Conservation (phyloP, 2,888 invertebrate genomes). For the Pristionchus maxplancki region DNA sequence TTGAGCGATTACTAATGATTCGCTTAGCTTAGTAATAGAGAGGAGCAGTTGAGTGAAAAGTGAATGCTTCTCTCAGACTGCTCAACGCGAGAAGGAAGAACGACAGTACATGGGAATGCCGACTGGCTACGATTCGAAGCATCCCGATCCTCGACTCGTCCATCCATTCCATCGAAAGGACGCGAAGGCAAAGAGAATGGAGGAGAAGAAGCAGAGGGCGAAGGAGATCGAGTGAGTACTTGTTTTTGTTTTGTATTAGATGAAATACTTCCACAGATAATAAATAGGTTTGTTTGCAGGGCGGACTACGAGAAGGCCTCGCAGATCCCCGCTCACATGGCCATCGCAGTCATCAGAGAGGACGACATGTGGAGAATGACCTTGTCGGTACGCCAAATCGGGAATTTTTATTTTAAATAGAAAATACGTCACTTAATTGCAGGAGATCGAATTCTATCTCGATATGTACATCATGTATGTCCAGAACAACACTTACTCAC, state of each 20-base stretch:
- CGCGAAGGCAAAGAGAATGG: not conserved
- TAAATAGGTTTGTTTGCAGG: too few species aligned
- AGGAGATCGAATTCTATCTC: not conserved
- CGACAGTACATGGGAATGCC: not conserved
- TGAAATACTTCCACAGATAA: too few species aligned
- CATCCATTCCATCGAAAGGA: not conserved
- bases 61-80: too few species aligned
- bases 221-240: constrained; percentile 1
- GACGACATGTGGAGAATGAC: not conserved
- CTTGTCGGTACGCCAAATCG: too few species aligned
- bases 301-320: not conserved
- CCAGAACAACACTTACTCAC: not conserved
- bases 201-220: not conserved
- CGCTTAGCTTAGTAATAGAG: too few species aligned
- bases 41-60: too few species aligned
- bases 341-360: not conserved
- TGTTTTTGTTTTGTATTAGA: too few species aligned
- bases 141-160: not conserved
- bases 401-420: too few species aligned
- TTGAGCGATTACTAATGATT: too few species aligned
- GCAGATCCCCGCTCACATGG: not conserved
- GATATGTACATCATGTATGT: not conserved
- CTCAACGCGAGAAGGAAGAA: not conserved
- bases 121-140: not conserved
- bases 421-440: not conserved